Evolutionary conservation across 1,140 invertebrate genomes (phyloP).

Genomic region (Diprion similis): DNA sequence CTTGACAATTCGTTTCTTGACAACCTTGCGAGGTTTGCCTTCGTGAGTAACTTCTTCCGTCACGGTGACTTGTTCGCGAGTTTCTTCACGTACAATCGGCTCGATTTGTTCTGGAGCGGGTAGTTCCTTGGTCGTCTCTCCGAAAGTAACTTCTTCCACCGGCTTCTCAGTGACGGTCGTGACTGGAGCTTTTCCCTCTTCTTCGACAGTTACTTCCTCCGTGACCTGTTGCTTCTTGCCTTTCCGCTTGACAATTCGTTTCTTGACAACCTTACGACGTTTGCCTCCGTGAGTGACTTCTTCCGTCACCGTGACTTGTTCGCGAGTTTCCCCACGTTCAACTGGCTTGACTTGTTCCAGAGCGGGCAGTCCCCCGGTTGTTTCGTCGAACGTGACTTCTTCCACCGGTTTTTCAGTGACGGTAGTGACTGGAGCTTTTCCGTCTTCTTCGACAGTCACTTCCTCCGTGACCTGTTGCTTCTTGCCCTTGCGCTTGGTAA

Average conservation of each 20-base stretch:
- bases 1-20: constrained; percentile 38
- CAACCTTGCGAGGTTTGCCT: constrained; percentile 25
- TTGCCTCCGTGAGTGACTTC: constrained; percentile 24
- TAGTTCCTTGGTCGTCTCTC: constrained; percentile 42
- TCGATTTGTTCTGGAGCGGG: constrained; percentile 21
- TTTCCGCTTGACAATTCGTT: constrained; percentile 40
- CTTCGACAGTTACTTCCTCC: constrained; percentile 41
- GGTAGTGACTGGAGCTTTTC: constrained; percentile 43
- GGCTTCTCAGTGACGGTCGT: constrained; percentile 21
- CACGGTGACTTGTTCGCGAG: constrained; percentile 32
- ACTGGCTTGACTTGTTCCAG: constrained; percentile 22
- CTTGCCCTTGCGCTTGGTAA: constrained; percentile 49
- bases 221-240: constrained; percentile 44
- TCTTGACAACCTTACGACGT: constrained; percentile 31
- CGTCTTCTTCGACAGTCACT: constrained; percentile 52
- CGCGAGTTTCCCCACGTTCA: constrained; percentile 23
- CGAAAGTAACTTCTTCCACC: constrained; percentile 37
- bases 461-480: constrained; percentile 50
- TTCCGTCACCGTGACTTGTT: constrained; percentile 29
- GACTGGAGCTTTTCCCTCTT: constrained; percentile 43
- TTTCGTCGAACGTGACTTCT: constrained; percentile 32
- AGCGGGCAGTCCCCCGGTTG: constrained; percentile 10
- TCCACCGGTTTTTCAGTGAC: constrained; percentile 33
- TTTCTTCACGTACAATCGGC: constrained; percentile 27
- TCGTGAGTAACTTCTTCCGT: constrained; percentile 26